Base-by-base conservation (phyloP, 2,113 vertebrate species). In the Rhynchopsitta pachyrhyncha region DNA sequence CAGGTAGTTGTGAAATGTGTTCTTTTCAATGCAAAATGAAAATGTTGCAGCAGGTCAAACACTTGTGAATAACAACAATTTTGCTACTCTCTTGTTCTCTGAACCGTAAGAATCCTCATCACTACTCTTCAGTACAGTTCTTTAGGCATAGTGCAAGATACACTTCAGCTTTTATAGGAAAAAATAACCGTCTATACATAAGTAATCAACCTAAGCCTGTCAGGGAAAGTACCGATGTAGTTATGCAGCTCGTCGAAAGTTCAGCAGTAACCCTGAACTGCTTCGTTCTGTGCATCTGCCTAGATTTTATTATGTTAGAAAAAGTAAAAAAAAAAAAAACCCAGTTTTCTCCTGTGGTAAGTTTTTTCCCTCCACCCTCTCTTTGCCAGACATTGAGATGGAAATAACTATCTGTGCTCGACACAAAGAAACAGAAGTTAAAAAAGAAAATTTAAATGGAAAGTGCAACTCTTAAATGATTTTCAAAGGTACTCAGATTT, bases 401-500 rank as follows among this genome's bases (percentile, higher is more conserved):
- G 83, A 90, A 96, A 70, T 86, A 91, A 75, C 92, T 93, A 23
- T 91, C 64, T 78, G 14, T 66, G 35, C 69, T 90, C 90, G 52
- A 84, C 78, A 81, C 55, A 80, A 94, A 91, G 88, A 78, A 91
- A 44, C 27, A 50, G 46, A 92, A 94, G 85, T 91, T 59, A 52
- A 64, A 82, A 77, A 77, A 60, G 67, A 92, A 84, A 62, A 92
- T 86, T 66, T 84, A 79, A 81, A 86, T 84, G 62, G 39, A 68
- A 95, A 92, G 28, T 79, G 47, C 62, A 95, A 73, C 64, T 47
- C 66, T 67, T 86, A 71, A 90, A 57, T 73, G 0, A 64, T 92
- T 95, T 94, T 93, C 89, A 89, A 90, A 93, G 57, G 16, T 39
- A 86, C 53, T 76, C 37, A 86, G 27, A 49, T 85, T 94, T 83